These are phyloP conservation scores for Ranitomeya variabilis DNA, from an alignment of 2,113 vertebrate genomes.

Conservation along the genomic window DNA sequence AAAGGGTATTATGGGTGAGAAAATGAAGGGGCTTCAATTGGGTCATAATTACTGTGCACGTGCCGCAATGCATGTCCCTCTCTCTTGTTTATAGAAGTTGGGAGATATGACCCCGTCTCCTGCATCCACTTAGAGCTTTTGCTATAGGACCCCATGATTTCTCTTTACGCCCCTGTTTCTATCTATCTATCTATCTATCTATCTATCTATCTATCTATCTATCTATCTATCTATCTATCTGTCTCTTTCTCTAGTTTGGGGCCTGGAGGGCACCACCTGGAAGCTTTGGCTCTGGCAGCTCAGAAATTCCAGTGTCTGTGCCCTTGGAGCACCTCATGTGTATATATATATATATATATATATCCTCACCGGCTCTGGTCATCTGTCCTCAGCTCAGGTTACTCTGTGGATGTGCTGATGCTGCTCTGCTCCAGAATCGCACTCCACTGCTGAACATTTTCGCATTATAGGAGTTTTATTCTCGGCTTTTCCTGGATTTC, in stretches of 20 bases:
- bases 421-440: not conserved
- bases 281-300: not conserved
- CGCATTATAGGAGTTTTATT: conserved; percentile 14
- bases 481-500: not conserved
- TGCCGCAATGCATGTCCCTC: too few species aligned
- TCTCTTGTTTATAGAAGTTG: too few species aligned
- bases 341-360: not conserved
- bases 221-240: conserved; percentile 10
- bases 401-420: not conserved
- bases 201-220: not conserved
- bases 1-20: too few species aligned
- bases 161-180: not conserved
- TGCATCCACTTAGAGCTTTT: too few species aligned
- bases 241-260: not conserved
- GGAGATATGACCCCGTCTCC: too few species aligned
- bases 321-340: not conserved
- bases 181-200: conserved; percentile 20
- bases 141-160: too few species aligned
- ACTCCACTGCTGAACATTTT: not conserved
- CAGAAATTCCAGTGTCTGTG: not conserved
- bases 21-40: too few species aligned
- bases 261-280: not conserved
- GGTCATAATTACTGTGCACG: too few species aligned
- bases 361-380: conserved; percentile 14
- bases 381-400: conserved; percentile 38